Conservation (phyloP, 2,797 vertebrate genomes). For the Cirrhinus molitorella region DNA sequence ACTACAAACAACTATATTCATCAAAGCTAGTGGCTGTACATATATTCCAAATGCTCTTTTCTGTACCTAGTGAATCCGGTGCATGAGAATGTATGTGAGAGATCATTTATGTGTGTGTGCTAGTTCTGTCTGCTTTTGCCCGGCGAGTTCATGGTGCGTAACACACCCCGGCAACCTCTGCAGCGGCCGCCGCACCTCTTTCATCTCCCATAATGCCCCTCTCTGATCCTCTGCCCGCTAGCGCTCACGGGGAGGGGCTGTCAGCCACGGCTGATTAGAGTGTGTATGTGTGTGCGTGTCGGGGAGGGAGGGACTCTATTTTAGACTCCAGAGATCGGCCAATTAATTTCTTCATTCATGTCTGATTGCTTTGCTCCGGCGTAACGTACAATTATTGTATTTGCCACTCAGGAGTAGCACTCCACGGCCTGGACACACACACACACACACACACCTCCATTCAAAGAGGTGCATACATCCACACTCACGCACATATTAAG, state of each 20-base stretch:
- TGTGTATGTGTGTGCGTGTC: constrained; percentile 47
- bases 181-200: constrained; percentile 51
- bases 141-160: constrained; percentile 42
- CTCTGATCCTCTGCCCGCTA: constrained; percentile 57
- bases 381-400: constrained; percentile 78
- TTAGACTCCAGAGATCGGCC: constrained; percentile 59
- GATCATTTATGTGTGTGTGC: constrained; percentile 33
- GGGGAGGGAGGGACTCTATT: constrained; percentile 49
- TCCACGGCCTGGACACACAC: constrained; percentile 46
- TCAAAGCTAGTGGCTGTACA: not conserved
- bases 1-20: not conserved
- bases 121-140: constrained; percentile 30
- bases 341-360: constrained; percentile 65
- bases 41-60: not conserved
- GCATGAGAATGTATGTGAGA: not conserved
- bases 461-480: constrained; percentile 12
- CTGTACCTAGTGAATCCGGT: not conserved
- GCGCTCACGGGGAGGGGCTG: constrained; percentile 47
- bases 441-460: constrained; percentile 27
- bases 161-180: constrained; percentile 52
- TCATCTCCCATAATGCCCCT: constrained; percentile 65
- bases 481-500: not conserved
- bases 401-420: constrained; percentile 78
- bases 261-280: constrained; percentile 55
- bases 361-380: constrained; percentile 61